Conservation (phyloP, 2,888 invertebrate genomes). For the Caenorhabditis virilis region DNA sequence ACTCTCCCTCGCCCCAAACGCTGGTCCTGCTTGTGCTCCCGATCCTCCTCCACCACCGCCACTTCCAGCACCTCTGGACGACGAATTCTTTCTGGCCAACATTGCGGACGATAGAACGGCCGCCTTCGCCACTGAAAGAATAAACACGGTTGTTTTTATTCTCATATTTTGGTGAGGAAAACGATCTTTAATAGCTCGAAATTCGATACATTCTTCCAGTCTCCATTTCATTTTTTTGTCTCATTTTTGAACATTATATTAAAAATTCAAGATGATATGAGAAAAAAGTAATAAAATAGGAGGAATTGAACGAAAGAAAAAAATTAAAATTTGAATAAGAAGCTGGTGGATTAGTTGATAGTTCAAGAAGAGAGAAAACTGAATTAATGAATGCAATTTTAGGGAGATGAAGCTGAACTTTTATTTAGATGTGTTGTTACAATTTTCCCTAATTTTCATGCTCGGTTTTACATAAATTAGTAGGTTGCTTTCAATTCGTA, state of each 20-base stretch:
- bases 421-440: no score
- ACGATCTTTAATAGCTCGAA: background rate
- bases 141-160: background rate
- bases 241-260: background rate
- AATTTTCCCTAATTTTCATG: no score
- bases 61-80: conserved; percentile 42
- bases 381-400: no score
- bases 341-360: no score
- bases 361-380: no score
- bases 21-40: no score
- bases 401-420: no score
- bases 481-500: no score
- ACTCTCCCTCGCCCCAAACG: conserved; percentile 51
- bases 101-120: conserved; percentile 60
- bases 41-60: conserved; percentile 11
- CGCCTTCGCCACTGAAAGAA: conserved; percentile 61
- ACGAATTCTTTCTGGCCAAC: conserved; percentile 59
- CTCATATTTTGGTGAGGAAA: background rate
- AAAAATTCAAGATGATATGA: background rate
- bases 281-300: background rate
- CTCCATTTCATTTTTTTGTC: background rate
- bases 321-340: no score
- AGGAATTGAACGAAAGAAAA: no score
- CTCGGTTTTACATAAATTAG: no score
- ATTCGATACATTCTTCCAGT: background rate